Base-by-base conservation (phyloP, 2,113 vertebrate genomes). In the Cariama cristata region DNA sequence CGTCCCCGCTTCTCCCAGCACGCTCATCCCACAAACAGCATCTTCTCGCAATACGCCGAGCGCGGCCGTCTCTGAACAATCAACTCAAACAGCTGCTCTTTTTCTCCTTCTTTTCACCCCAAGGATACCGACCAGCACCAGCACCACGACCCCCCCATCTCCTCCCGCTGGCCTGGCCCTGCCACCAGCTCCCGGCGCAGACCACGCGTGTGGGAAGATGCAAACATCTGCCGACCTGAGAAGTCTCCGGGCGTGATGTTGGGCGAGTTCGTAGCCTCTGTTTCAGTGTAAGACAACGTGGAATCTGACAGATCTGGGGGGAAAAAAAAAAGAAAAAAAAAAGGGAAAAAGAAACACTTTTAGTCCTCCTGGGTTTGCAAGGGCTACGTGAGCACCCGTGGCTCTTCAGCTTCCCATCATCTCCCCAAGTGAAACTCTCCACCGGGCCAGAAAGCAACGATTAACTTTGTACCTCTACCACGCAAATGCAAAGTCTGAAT, bases 281-380 rank as follows among this genome's bases (percentile, higher is more conserved):
- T 99, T 99, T 99, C 99, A 99, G 99, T 99, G 99, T 99, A 99
- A 98, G 99, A 99, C 99, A 99, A 98, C 97, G 99, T 99, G 98
- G 99, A 99, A 99, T 99, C 99, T 73, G 99, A 99, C 88, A 99
- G 99, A 99, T 99, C 99, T 99, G 75, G 4, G 0, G 2, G 2
- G 0, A 1, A 2, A 12, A 9, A 4, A 4, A 28, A 82, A 87
- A 92, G n/a, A 8, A 71, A 85, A 83, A 50, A 74, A 49, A 77
- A 18, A 77, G 55, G 11, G 11, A 8, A 28, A 8, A 28, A 38
- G 21, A 53, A 18, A 22, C 7, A 8, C 40, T 71, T 88, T 97
- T 42, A 96, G 87, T 86, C 33, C 77, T 71, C 44, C 42, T 68
- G 55, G 3, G 1, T 73, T 67, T 18, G 7, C 32, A 64, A 88